Evolutionary conservation across 2,888 invertebrate species (phyloP), one percentile per base, ranked within the genome.

Genomic region (Agrilus biguttatus): DNA sequence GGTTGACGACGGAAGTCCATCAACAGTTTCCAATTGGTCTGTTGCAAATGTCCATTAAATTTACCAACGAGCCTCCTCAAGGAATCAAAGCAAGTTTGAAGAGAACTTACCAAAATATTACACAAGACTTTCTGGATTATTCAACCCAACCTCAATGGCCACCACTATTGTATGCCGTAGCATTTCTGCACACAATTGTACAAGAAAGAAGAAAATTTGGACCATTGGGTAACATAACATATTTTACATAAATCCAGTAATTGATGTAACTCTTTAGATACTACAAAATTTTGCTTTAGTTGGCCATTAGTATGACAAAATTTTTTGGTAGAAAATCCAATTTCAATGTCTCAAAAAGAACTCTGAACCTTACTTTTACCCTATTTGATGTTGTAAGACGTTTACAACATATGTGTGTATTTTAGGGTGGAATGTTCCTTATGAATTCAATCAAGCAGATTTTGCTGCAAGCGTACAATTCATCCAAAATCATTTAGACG

Each of bases 401-500:
- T n/a, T n/a, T n/a, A n/a, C n/a, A n/a, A 21, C 5, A 21, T 21
- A 17, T 39, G 28, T 33, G 7, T 19, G 21, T 28, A 14, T 10
- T 44, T n/a, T 39, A 61, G 95, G 95, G 8, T 96, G 96, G 96
- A 96, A 96, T 61, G 75, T 95, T 49, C 91, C 93, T 0, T 96
- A 96, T 57, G 95, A 96, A 66, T 96, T 96, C 63, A 91, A 91
- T 68, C 93, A 95, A 69, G 88, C 95, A 0, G 96, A 96, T 64
- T 93, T 93, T 60, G 87, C 89, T 3, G 91, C 95, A 2, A 87
- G 93, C 47, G 87, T 95, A 1, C 93, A 93, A 64, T 96, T 96
- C 62, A 77, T 96, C 45, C 95, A 95, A 64, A 95, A 95, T 63
- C 95, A 96, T 67, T 70, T 96, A 45, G 96, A 96, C 60, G 95